Evolutionary conservation across 2,113 vertebrate species (phyloP), one percentile per base, ranked within the genome.

Genomic region (Mugil cephalus): DNA sequence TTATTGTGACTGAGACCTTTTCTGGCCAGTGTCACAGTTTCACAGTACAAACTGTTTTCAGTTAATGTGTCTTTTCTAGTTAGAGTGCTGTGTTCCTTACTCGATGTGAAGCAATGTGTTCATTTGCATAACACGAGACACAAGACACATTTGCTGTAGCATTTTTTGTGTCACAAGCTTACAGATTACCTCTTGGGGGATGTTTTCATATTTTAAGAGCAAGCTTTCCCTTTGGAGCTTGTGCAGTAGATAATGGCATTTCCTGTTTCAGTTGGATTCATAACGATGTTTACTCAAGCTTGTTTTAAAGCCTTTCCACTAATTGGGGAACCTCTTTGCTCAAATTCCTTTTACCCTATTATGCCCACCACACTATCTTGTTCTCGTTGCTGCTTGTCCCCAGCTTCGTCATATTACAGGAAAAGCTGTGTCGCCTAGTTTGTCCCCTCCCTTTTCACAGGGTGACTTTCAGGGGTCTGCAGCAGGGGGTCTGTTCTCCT

Each of bases 221-320:
- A 52, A 2, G n/a, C 69, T 77, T 58, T 81, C 69, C 50, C 53
- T 74, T 71, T 67, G 46, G 56, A 55, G 53, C 40, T 61, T 73
- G 39, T 46, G 56, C 21, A 60, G 69, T 58, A 79, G 78, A 71
- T 82, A 82, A 64, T 72, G 85, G 80, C 78, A 87, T 93, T 92
- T 94, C 79, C 88, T 91, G 89, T 84, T 74, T 82, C 53, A 86
- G 79, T 77, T 76, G 70, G 84, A 88, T 82, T 65, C 56, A 48
- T 80, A 76, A 79, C 83, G 58, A 72, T 92, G 88, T 93, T 93
- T 91, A 91, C 78, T 45, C 38, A 63, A n/a, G 52, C 76, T 82
- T 69, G 71, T 83, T 81, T 80, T 40, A 82, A 66, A 64, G 35
- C 55, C 60, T 70, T 74, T 64, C 60, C 64, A 73, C 62, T 92